phyloP scores from a whole-genome alignment of 2,888 invertebrate genomes.

The Thereva unica region DNA sequence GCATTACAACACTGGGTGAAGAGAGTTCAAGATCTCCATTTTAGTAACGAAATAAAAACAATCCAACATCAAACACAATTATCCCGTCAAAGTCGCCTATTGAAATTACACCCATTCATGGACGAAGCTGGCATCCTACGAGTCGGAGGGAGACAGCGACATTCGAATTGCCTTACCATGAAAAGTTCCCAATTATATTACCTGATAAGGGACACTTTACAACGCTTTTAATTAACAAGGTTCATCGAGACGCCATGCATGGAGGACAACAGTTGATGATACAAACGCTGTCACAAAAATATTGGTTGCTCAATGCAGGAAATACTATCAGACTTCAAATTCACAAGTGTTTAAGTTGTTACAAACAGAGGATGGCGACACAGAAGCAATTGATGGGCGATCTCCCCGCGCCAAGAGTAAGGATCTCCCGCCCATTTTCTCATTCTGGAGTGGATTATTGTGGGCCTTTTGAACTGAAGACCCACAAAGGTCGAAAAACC shows the following conservation, averaged over 20 bases:
- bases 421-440: conserved; percentile 13
- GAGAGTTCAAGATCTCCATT: no score
- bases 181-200: conserved; percentile 44
- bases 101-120: conserved; percentile 40
- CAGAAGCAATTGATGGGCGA: conserved; percentile 46
- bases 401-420: conserved; percentile 42
- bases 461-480: no score
- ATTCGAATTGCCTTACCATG: conserved; percentile 40
- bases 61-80: no score
- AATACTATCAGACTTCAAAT: conserved; percentile 36
- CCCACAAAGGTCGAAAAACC: no score
- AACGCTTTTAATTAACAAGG: conserved; percentile 35
- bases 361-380: conserved; percentile 33
- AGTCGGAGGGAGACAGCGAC: conserved; percentile 46
- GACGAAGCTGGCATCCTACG: conserved; percentile 44
- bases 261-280: conserved; percentile 18
- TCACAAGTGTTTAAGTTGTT: conserved; percentile 42
- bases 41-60: no score
- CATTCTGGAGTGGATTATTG: no score
- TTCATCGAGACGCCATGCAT: conserved; percentile 8
- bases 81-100: no score
- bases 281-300: conserved; percentile 40
- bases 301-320: conserved; percentile 44
- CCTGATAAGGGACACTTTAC: conserved; percentile 42
- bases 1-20: no score